These are phyloP conservation scores for Rhincodon typus DNA, from an alignment of 2,797 vertebrate genomes.

Conservation along the genomic window DNA sequence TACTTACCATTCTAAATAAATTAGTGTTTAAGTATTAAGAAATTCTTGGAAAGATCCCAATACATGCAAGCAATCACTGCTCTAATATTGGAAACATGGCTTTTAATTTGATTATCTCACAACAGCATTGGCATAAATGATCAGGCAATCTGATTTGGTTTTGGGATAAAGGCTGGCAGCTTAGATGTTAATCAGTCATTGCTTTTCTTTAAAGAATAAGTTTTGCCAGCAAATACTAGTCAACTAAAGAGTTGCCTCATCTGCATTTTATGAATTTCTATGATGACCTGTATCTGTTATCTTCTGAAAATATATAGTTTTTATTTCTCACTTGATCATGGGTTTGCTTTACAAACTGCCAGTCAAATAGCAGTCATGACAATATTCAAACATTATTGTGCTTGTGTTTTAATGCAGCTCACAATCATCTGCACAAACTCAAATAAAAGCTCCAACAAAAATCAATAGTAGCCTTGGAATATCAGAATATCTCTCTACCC, in stretches of 20 bases:
- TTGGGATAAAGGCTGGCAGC: background rate
- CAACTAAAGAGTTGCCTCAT: background rate
- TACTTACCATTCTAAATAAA: background rate
- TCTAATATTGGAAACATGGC: background rate
- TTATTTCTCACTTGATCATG: background rate
- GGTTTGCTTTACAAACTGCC: background rate
- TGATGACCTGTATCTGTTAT: background rate
- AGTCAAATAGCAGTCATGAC: background rate
- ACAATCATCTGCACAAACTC: background rate
- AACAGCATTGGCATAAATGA: background rate
- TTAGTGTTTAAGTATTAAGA: conserved; percentile 6
- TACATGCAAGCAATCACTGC: background rate
- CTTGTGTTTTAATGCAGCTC: background rate
- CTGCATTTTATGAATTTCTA: background rate
- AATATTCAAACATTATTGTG: background rate
- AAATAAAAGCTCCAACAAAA: conserved; percentile 1
- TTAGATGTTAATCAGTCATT: no score
- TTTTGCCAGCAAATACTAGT: background rate
- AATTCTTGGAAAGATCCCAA: background rate
- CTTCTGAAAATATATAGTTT: background rate
- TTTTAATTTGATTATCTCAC: background rate
- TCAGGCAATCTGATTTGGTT: background rate
- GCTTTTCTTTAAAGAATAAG: background rate
- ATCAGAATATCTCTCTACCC: background rate
- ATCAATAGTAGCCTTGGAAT: conserved; percentile 23